phyloP scores from a whole-genome alignment of 2,797 vertebrate genomes.

The Anomalospiza imberbis region DNA sequence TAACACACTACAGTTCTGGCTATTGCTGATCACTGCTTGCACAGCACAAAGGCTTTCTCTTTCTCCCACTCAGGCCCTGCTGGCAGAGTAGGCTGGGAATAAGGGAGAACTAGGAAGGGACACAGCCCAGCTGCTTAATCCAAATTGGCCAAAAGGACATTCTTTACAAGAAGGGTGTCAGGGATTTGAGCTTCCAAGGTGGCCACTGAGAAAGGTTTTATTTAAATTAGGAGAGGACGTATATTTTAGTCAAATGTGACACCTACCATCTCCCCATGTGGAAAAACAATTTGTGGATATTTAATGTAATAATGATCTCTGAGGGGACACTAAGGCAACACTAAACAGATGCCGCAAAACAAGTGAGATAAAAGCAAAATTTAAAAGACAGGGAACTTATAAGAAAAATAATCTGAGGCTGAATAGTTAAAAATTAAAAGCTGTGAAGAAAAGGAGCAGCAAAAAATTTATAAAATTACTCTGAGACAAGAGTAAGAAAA shows the following conservation, averaged over 20 bases:
- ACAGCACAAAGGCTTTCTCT: not conserved
- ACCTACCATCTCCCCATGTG: not conserved
- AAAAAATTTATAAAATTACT: not conserved
- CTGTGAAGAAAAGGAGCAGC: not conserved
- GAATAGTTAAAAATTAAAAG: not conserved
- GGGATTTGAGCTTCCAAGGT: not conserved
- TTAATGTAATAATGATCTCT: not conserved
- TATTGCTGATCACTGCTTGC: not conserved
- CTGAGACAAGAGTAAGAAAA: not conserved
- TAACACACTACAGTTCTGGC: not conserved
- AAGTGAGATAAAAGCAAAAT: not conserved
- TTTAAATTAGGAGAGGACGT: not conserved
- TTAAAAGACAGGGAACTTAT: not conserved
- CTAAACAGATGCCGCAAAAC: not conserved
- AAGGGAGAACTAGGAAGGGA: not conserved
- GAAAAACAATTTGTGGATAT: not conserved
- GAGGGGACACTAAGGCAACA: not conserved
- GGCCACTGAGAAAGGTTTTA: not conserved
- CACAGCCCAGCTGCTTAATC: not conserved
- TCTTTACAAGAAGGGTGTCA: fast-evolving
- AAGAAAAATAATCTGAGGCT: not conserved
- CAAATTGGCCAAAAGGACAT: not conserved
- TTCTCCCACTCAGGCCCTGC: not conserved
- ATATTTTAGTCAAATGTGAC: not conserved
- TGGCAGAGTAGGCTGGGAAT: not conserved